Percentiles rank a stretch among this genome's conserved stretches.
phyloP scores from a whole-genome alignment of 1,140 invertebrate genomes.

The Orius laevigatus region DNA sequence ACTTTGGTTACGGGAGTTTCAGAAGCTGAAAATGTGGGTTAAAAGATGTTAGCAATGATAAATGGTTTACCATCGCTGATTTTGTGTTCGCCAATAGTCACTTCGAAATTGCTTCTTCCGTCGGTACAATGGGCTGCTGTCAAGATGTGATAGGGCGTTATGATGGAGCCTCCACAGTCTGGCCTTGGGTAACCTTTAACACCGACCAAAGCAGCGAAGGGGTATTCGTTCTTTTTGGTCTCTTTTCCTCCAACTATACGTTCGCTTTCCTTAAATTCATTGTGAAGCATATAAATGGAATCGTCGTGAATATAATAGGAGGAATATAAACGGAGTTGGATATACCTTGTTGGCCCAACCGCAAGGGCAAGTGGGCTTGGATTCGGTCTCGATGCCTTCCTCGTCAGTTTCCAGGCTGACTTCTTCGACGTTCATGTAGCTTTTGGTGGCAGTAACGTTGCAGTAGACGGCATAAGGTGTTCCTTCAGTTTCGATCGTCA shows the following conservation, averaged over 20 bases:
- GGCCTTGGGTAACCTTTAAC: slow-evolving; percentile 62
- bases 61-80: background rate
- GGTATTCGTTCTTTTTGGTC: slow-evolving; percentile 48
- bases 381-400: no score
- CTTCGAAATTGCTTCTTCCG: slow-evolving; percentile 20
- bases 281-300: no score
- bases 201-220: slow-evolving; percentile 60
- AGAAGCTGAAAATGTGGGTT: background rate
- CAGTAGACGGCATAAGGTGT: no score
- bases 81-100: slow-evolving; percentile 40
- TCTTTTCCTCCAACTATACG: slow-evolving; percentile 56
- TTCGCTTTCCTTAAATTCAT: slow-evolving; percentile 17
- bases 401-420: no score
- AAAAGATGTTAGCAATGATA: no score
- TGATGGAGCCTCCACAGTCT: slow-evolving; percentile 20
- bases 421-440: no score
- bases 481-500: no score
- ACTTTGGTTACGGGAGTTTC: slow-evolving; percentile 11
- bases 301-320: no score
- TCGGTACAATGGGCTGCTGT: slow-evolving; percentile 19
- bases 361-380: no score
- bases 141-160: slow-evolving; percentile 16
- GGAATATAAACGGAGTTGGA: no score
- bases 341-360: no score
- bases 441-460: no score